Percentiles rank a stretch among this genome's conserved stretches.
phyloP scores from a whole-genome alignment of 2,113 vertebrate genomes.

The Triplophysa tibetana region DNA sequence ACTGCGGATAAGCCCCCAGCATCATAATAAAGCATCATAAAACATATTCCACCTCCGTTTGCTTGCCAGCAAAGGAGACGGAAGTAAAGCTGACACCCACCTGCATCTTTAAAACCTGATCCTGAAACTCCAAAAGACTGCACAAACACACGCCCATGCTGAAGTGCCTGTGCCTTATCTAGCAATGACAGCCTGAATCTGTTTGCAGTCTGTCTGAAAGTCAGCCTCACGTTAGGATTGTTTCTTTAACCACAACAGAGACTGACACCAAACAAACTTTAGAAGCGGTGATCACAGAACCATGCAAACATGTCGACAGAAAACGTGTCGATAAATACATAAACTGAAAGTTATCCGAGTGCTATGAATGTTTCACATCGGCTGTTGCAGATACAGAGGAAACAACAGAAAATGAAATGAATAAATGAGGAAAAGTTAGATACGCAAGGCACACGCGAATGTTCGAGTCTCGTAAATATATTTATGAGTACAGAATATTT shows the following conservation, averaged over 20 bases:
- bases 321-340: constrained; percentile 58
- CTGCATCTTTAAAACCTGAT: constrained; percentile 8
- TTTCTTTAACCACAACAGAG: background rate
- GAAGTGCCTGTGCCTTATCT: constrained; percentile 9
- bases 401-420: background rate
- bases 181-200: constrained; percentile 20
- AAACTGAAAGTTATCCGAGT: constrained; percentile 60
- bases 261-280: constrained; percentile 18
- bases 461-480: constrained; percentile 6
- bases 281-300: background rate
- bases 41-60: constrained; percentile 2
- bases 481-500: constrained; percentile 31
- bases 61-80: background rate
- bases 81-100: background rate
- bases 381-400: constrained; percentile 42
- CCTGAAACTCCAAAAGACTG: constrained; percentile 6
- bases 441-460: background rate
- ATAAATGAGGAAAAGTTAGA: background rate
- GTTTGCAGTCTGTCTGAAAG: constrained; percentile 2
- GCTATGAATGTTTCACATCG: constrained; percentile 56
- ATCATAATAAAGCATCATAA: background rate
- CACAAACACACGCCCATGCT: constrained; percentile 3
- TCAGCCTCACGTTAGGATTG: background rate
- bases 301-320: constrained; percentile 41
- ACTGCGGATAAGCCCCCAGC: background rate